These are phyloP conservation scores for Verasper variegatus DNA, from an alignment of 2,113 vertebrate species.

Conservation along the genomic window DNA sequence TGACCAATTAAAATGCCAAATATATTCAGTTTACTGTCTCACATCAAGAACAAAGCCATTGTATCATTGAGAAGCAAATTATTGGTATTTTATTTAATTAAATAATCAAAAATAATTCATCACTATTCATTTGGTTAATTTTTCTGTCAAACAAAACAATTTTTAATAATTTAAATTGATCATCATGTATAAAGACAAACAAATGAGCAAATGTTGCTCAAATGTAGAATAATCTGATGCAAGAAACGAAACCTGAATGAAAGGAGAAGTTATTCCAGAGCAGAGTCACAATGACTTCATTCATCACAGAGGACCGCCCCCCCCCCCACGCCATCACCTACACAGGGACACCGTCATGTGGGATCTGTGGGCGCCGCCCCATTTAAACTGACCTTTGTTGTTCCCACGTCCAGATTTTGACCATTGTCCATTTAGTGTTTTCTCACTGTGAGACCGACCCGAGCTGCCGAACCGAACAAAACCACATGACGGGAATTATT, in stretches of 20 bases:
- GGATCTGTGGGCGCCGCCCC: conserved; percentile 13
- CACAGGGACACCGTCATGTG: background rate
- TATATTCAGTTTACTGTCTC: too few species aligned
- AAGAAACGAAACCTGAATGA: background rate
- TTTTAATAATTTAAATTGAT: too few species aligned
- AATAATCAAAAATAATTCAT: too few species aligned
- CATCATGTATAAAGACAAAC: too few species aligned
- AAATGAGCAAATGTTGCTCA: too few species aligned
- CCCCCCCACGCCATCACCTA: background rate
- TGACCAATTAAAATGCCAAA: background rate
- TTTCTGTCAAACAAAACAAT: too few species aligned
- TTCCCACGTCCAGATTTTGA: conserved; percentile 25
- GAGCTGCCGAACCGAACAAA: background rate
- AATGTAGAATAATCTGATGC: background rate
- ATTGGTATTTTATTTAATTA: too few species aligned
- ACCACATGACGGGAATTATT: background rate
- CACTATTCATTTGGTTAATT: too few species aligned
- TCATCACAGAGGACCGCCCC: conserved; percentile 4
- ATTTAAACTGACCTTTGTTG: conserved; percentile 27
- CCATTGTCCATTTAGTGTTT: background rate
- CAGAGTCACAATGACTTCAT: background rate
- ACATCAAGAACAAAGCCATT: background rate
- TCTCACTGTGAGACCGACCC: background rate
- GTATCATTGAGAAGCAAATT: background rate
- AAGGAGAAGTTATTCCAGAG: background rate